Evolutionary conservation across 2,797 vertebrate genomes (phyloP).

Genomic region (Hyperoplus immaculatus): DNA sequence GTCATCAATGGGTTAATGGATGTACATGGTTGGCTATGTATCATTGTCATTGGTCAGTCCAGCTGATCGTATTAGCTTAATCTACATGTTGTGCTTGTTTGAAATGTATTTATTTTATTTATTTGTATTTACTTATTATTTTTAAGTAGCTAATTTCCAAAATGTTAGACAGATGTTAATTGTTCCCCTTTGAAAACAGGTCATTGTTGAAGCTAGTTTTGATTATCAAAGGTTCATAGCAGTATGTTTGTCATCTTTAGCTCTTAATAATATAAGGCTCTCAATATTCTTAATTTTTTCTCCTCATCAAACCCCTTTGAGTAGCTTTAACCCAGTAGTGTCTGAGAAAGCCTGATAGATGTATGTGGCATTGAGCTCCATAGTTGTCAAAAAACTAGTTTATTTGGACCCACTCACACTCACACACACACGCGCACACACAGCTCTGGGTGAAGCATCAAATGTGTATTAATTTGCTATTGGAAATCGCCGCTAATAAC

Average conservation of each 20-base stretch:
- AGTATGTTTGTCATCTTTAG: background rate
- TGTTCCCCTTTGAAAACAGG: background rate
- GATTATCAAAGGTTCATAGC: background rate
- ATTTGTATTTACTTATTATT: background rate
- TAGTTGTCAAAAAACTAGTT: background rate
- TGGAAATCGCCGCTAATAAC: conserved; percentile 12
- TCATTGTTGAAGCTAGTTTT: background rate
- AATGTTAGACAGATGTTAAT: background rate
- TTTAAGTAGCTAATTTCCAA: background rate
- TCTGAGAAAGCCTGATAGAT: background rate
- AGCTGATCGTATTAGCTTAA: background rate
- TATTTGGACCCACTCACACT: background rate
- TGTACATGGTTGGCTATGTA: background rate
- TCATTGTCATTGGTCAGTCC: background rate
- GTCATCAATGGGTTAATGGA: no score
- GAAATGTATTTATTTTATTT: background rate
- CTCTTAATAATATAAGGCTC: background rate
- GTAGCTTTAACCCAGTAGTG: background rate
- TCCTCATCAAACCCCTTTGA: background rate
- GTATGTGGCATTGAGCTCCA: background rate
- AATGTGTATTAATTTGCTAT: conserved; percentile 25
- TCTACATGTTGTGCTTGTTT: background rate
- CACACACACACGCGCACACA: no score
- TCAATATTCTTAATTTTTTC: background rate
- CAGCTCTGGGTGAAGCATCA: background rate